Evolutionary conservation across 2,888 invertebrate genomes (phyloP), one percentile per base, ranked within the genome.

Genomic region (Sesia apiformis): DNA sequence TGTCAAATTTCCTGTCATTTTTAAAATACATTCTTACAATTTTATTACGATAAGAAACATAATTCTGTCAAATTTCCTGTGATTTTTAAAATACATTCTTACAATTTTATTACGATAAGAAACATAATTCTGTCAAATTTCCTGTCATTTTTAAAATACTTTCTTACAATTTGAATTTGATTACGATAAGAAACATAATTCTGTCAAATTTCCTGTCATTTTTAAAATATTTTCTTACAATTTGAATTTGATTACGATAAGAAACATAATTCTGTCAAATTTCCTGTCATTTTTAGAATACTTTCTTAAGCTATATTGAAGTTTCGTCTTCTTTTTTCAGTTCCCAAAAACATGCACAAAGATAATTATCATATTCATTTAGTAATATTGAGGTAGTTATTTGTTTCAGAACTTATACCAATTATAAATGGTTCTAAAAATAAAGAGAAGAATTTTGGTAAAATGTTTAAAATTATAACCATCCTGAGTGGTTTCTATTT

Each of bases 301-400:
- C 85, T 81, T 79, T 83, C 84, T 84, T 88, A 86, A 74, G 81
- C 75, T 78, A 83, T 84, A 81, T 78, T 84, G 83, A 82, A 80
- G 73, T 83, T 79, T 80, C 71, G 70, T 77, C 60, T 74, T 77
- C 79, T 74, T 68, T 77, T 78, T 78, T 85, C 81, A 81, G 79
- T 86, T 84, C 78, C 86, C 84, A 84, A 88, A 86, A 87, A 82
- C 84, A 87, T 88, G 85, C 84, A 84, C 84, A 84, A 88, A 85
- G 85, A 86, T 87, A 88, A 85, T 85, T 83, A 86, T 86, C 80
- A 84, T 84, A 85, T 84, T 81, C 82, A 86, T 86, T 89, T 87
- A 89, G 84, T 84, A 87, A 84, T 85, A 87, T 86, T 89, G 89
- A 90, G 90, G 89, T 89, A 89, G 88, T 89, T 88, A 85, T 84